These are phyloP conservation scores for Drosophila ercepeae DNA, from an alignment of 1,140 invertebrate species.

Conservation along the genomic window DNA sequence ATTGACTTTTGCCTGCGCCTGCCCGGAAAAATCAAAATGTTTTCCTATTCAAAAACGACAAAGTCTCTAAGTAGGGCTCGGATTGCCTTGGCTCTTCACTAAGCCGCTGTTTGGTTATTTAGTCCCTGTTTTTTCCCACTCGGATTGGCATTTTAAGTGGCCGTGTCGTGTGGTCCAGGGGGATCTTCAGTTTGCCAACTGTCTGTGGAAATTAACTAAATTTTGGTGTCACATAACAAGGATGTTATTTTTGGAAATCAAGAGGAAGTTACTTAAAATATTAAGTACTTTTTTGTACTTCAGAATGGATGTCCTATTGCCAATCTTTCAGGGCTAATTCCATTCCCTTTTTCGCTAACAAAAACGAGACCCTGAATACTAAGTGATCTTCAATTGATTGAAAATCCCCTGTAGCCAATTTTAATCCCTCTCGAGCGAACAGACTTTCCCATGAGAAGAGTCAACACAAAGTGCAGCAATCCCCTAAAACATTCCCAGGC, in stretches of 20 bases:
- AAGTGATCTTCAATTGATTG: constrained; percentile 41
- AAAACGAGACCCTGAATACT: not conserved
- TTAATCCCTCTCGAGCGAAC: constrained; percentile 23
- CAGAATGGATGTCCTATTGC: too few relatives aligned
- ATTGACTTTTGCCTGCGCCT: constrained; percentile 70
- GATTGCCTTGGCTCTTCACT: constrained; percentile 24
- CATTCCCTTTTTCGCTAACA: not conserved
- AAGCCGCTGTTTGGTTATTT: constrained; percentile 72
- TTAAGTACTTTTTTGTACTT: too few relatives aligned
- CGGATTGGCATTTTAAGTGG: constrained; percentile 38
- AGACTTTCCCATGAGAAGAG: constrained; percentile 43
- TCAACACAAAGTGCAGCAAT: constrained; percentile 34
- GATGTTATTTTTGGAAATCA: constrained; percentile 1
- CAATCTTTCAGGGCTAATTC: not conserved
- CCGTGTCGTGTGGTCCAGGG: constrained; percentile 22
- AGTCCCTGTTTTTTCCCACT: constrained; percentile 52
- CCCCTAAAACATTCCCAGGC: constrained; percentile 30
- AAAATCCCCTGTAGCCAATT: constrained; percentile 22
- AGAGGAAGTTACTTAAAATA: not conserved
- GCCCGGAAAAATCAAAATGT: constrained; percentile 2
- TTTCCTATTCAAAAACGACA: constrained; percentile 2
- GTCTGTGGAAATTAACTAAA: constrained; percentile 13
- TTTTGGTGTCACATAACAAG: constrained; percentile 21
- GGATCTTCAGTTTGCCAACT: not conserved
- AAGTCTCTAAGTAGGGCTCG: constrained; percentile 62